Evolutionary conservation across 2,888 invertebrate species (phyloP).

Genomic region (Zygothrica quintamaculata): DNA sequence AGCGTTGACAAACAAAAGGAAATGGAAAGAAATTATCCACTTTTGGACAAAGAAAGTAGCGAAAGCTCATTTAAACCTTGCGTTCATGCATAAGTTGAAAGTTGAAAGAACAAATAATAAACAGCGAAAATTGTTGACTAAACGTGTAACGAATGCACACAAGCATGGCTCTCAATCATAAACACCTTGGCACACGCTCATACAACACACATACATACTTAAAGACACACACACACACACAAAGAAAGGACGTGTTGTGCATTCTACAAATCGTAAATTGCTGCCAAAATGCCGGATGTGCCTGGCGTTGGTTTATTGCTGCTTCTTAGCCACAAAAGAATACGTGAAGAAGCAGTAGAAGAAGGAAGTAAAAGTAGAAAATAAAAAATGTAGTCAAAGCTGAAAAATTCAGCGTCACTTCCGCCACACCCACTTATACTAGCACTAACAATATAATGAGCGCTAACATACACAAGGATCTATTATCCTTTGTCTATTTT

Average conservation of each 20-base stretch:
- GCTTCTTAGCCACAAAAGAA: slow-evolving; percentile 39
- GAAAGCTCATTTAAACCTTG: slow-evolving; percentile 48
- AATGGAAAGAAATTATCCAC: slow-evolving; percentile 72
- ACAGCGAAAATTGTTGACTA: slow-evolving; percentile 23
- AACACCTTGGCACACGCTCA: slow-evolving; percentile 31
- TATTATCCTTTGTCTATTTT: too few species aligned
- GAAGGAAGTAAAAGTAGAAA: slow-evolving; percentile 15
- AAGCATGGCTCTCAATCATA: slow-evolving; percentile 60
- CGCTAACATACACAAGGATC: slow-evolving; percentile 1
- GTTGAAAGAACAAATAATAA: slow-evolving; percentile 70
- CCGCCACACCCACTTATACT: slow-evolving; percentile 46
- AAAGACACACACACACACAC: background rate
- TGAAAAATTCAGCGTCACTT: slow-evolving; percentile 49
- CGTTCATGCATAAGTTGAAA: slow-evolving; percentile 61
- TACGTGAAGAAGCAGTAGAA: too few species aligned
- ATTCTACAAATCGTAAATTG: slow-evolving; percentile 63
- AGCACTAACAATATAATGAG: background rate
- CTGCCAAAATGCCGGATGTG: slow-evolving; percentile 70
- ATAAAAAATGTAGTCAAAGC: slow-evolving; percentile 13
- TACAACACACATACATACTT: slow-evolving; percentile 13
- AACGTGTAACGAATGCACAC: slow-evolving; percentile 56
- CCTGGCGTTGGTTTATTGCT: slow-evolving; percentile 66
- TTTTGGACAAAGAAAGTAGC: slow-evolving; percentile 37
- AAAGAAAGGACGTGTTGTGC: slow-evolving; percentile 34
- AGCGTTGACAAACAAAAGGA: slow-evolving; percentile 72